Evolutionary conservation across 1,140 invertebrate species (phyloP), one percentile per base, ranked within the genome.

Genomic region (Drosophila baimaii): DNA sequence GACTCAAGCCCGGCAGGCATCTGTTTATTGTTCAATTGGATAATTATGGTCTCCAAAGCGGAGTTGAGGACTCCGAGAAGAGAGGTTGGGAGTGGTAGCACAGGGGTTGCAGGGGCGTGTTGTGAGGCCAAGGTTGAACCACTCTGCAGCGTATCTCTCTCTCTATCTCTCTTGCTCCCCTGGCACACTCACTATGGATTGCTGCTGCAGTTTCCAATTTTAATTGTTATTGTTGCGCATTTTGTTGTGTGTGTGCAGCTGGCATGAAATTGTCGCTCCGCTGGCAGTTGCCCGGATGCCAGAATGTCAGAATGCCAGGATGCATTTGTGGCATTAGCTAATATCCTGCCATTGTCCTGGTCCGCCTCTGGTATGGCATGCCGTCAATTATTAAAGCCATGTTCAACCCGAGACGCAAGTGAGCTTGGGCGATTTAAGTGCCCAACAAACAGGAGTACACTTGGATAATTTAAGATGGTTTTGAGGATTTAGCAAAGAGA

Each of bases 191-290:
- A 12, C 51, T 35, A 35, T 72, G 46, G 64, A 81, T 78, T 33
- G 74, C 61, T 73, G 75, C 58, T 71, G 54, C 71, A 77, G 63
- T 65, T 72, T 79, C 41, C 51, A 63, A 81, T 69, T 88, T 89
- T 81, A 89, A 89, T 89, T 89, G 84, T 89, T 89, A 89, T 89
- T 89, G 85, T 90, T 89, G 81, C 74, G 69, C 84, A 89, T 89
- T 89, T 54, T 23, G 31, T 21, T 76, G 27, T 70, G 37, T 31
- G 35, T 73, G 25, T 59, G 56, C 84, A 89, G 81, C 84, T 89
- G 84, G 39, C 74, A 78, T 89, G 74, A 89, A 89, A 90, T 89
- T 90, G 77, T 68, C 61, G 47, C 46, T 51, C 41, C 21, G 41
- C 33, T 56, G 51, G 47, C 33, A 71, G 59, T 52, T 57, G 77